These are phyloP conservation scores for Prinia subflava DNA, from an alignment of 2,113 vertebrate species.

Conservation along the genomic window DNA sequence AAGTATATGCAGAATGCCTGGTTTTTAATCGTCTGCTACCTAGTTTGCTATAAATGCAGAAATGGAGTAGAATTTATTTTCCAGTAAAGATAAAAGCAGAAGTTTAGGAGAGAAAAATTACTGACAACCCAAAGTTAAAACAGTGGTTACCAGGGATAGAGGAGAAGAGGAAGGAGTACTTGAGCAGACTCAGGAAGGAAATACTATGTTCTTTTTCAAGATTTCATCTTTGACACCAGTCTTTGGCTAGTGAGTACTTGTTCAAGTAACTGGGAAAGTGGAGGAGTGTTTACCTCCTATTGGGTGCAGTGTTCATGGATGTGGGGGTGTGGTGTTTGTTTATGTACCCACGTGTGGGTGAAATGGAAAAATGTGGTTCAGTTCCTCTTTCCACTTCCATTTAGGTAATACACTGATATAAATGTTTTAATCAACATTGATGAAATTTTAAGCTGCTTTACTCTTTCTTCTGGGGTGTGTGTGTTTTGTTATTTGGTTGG, in stretches of 20 bases:
- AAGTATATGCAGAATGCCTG: neutral
- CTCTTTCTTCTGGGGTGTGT: neutral
- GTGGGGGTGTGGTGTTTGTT: neutral
- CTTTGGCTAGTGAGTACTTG: neutral
- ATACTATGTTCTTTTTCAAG: neutral
- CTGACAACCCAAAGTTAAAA: neutral
- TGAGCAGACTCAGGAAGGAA: neutral
- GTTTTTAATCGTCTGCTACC: neutral
- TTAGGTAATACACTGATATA: neutral
- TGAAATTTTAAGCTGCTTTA: neutral
- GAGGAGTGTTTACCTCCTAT: neutral
- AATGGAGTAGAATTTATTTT: neutral
- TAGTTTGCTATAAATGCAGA: neutral
- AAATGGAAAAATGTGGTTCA: conserved; percentile 17
- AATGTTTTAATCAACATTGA: neutral
- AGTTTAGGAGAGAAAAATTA: neutral
- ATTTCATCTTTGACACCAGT: neutral
- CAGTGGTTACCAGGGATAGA: neutral
- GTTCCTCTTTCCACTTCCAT: conserved; percentile 9
- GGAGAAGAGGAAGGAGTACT: neutral
- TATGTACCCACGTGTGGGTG: neutral
- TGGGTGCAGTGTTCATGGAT: neutral
- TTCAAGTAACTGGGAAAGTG: neutral
- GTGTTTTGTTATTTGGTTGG: neutral
- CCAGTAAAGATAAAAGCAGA: neutral